Conservation (phyloP, 2,113 vertebrate species). For the Spea bombifrons region DNA sequence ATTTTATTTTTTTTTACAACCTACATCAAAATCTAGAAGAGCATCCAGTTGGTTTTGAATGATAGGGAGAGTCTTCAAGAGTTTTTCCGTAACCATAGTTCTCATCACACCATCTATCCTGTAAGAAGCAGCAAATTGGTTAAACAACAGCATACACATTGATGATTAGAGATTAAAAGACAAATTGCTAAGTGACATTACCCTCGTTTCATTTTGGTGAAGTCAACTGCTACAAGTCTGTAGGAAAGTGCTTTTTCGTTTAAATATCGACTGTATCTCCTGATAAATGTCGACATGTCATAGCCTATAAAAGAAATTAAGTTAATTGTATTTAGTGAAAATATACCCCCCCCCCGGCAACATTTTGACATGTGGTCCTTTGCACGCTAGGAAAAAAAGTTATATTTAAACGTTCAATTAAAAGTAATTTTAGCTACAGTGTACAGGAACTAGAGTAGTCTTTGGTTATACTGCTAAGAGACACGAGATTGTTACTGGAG, state of each 20-base stretch:
- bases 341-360: too few relatives aligned
- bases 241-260: slow-evolving; percentile 95
- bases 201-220: slow-evolving; percentile 96
- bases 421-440: too few relatives aligned
- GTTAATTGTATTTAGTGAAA: too few relatives aligned
- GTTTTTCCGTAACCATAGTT: slow-evolving; percentile 87
- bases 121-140: slow-evolving; percentile 36
- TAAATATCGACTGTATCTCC: slow-evolving; percentile 91
- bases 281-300: slow-evolving; percentile 93
- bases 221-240: slow-evolving; percentile 87
- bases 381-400: too few relatives aligned
- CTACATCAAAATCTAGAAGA: slow-evolving; percentile 92
- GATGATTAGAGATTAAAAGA: neutral
- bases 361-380: too few relatives aligned
- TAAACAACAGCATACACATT: neutral
- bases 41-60: slow-evolving; percentile 94
- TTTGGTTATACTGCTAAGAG: too few relatives aligned
- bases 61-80: slow-evolving; percentile 89
- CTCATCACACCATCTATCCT: slow-evolving; percentile 89
- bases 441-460: too few relatives aligned
- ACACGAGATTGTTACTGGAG: too few relatives aligned
- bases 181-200: slow-evolving; percentile 54
- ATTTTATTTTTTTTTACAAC: slow-evolving; percentile 25
- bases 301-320: slow-evolving; percentile 69
- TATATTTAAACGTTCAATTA: too few relatives aligned